Evolutionary conservation across 2,113 vertebrate species (phyloP).

Genomic region (Cardinalis cardinalis): DNA sequence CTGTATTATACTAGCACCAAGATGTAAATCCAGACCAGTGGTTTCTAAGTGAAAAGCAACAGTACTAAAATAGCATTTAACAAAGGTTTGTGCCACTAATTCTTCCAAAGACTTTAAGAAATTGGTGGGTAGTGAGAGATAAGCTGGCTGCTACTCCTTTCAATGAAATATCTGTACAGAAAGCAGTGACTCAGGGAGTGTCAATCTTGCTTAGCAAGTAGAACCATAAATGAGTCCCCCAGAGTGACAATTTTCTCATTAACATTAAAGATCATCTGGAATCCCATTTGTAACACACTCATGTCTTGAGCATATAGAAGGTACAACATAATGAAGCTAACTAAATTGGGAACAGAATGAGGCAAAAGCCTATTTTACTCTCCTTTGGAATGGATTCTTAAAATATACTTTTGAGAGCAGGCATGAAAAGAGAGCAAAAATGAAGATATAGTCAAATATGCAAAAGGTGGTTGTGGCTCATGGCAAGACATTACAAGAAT

Average conservation of each 20-base stretch:
- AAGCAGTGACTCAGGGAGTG: not conserved
- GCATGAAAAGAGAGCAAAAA: not conserved
- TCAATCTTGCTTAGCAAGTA: slow-evolving; percentile 35
- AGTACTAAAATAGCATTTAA: not conserved
- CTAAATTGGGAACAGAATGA: slow-evolving; percentile 1
- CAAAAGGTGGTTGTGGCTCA: not conserved
- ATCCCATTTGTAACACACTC: slow-evolving; percentile 2
- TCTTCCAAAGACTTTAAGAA: slow-evolving; percentile 8
- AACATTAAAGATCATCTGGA: slow-evolving; percentile 38
- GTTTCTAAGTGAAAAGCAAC: not conserved
- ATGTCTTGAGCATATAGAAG: not conserved
- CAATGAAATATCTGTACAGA: slow-evolving; percentile 10
- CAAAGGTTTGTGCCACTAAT: not conserved
- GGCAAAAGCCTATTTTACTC: slow-evolving; percentile 1
- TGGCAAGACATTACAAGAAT: not conserved
- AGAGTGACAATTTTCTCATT: slow-evolving; percentile 47
- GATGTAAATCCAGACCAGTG: not conserved
- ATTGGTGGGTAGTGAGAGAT: not conserved
- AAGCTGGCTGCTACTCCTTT: slow-evolving; percentile 3
- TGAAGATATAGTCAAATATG: not conserved
- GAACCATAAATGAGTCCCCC: slow-evolving; percentile 26
- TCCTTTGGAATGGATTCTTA: slow-evolving; percentile 1
- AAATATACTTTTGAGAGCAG: not conserved
- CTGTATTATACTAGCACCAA: not conserved
- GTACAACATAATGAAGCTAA: not conserved